Base-by-base conservation (phyloP, 1,140 invertebrate species). In the Oryctes rhinoceros region DNA sequence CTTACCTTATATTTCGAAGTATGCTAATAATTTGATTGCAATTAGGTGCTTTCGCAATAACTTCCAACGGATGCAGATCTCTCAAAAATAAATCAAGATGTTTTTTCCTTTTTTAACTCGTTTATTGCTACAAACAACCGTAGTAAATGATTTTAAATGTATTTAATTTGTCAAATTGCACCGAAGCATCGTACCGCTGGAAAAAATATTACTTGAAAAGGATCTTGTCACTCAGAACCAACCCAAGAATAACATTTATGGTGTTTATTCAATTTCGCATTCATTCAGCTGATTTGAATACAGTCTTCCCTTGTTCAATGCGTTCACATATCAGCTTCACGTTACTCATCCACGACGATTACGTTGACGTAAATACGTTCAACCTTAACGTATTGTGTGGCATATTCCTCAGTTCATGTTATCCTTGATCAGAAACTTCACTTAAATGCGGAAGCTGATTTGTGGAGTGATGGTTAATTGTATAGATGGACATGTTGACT, bases 261-360 rank as follows among this genome's bases (percentile, higher is more conserved):
- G 1, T 67, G 10, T 35, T 67, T 67, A 67, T 67, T 53, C 49
- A 18, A 15, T 53, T 67, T 67, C 65, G 18, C 65, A 67, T 67
- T 7, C 65, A 67, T 24, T 67, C 18, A 7, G 9, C 20, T 67
- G 18, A 67, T 67, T 67, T 67, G 65, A 67, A 67, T 67, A 67
- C 65, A 24, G 65, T 67, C 20, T 67, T 67, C 65, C 49, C 18
- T 18, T 67, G 65, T 67, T 67, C 18, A 67, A 67, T 67, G 65
- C 65, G 30, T 67, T 30, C 65, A 67, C 18, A 67, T 35, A 67
- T 67, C 65, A 67, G 35, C 65, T 24, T 67, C 13, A 67, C 65
- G 65, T 67, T 67, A 67, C 65, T 67, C 65, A 67, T 67, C 20
- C 30, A 67, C 30, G 65, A 24, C 30, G 65, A 13, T 5, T 24